Conservation (phyloP, 2,113 vertebrate genomes). For the Cariama cristata region DNA sequence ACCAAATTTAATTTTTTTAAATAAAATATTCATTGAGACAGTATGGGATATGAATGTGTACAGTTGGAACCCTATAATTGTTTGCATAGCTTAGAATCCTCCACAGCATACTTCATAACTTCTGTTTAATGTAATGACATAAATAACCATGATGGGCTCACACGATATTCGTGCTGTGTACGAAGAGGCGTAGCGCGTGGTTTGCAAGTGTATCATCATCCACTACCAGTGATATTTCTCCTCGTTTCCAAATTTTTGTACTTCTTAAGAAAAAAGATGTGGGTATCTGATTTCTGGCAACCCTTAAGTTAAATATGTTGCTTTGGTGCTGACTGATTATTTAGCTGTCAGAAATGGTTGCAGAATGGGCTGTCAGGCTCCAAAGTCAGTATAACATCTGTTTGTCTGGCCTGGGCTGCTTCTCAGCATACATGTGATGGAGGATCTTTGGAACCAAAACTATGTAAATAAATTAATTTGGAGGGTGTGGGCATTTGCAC, state of each 20-base stretch:
- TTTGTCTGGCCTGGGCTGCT: slow-evolving; percentile 10
- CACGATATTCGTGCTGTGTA: neutral
- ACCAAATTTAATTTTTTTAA: neutral
- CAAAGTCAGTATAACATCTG: slow-evolving; percentile 51
- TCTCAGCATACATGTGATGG: neutral
- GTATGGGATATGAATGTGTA: neutral
- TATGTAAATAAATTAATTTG: neutral
- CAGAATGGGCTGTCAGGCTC: slow-evolving; percentile 23
- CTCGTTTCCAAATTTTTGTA: neutral
- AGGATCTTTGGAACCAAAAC: slow-evolving; percentile 18
- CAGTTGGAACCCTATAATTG: neutral
- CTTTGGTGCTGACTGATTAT: slow-evolving; percentile 31
- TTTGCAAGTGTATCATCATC: neutral
- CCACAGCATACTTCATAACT: neutral
- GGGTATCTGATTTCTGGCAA: slow-evolving; percentile 32
- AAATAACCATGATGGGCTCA: neutral
- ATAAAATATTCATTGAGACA: neutral
- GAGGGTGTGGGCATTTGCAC: neutral
- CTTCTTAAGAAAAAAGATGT: neutral
- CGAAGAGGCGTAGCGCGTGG: fast-evolving
- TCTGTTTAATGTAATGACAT: slow-evolving; percentile 1
- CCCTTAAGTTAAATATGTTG: neutral
- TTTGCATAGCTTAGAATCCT: slow-evolving; percentile 23
- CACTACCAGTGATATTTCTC: neutral
- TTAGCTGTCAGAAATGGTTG: neutral